These are phyloP conservation scores for Drosophila lacertosa DNA, from an alignment of 1,140 invertebrate species.

Conservation along the genomic window DNA sequence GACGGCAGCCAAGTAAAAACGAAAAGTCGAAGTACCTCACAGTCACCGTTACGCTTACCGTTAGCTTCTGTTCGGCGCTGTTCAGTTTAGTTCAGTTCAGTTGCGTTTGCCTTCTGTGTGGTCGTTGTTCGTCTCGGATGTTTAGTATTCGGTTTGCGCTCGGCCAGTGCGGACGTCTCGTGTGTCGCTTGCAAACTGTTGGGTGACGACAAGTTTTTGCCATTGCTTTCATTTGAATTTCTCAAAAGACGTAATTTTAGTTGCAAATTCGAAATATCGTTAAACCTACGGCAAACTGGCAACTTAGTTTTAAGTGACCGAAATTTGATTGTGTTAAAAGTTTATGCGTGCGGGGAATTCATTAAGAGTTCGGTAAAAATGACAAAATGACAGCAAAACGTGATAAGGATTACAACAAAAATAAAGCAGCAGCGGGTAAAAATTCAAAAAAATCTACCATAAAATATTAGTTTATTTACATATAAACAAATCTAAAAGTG, in stretches of 20 bases:
- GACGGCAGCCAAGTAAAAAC: conserved; percentile 47
- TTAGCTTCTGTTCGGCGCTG: conserved; percentile 27
- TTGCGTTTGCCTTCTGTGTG: conserved; percentile 15
- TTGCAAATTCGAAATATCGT: no score
- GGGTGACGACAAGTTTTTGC: conserved; percentile 9
- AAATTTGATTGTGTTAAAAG: conserved; percentile 19
- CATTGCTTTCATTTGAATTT: conserved; percentile 1
- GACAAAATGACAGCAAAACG: conserved; percentile 84
- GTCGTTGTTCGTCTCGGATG: conserved; percentile 40
- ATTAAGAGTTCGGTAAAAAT: conserved; percentile 75
- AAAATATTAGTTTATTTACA: not conserved
- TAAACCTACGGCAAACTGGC: conserved; percentile 14
- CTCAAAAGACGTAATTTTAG: conserved; percentile 57
- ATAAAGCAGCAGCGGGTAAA: conserved; percentile 80
- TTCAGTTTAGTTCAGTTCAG: conserved; percentile 10
- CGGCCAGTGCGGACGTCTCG: conserved; percentile 55
- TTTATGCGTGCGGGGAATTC: conserved; percentile 56
- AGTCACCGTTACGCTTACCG: conserved; percentile 53
- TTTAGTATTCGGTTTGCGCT: conserved; percentile 63
- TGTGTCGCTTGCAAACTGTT: not conserved
- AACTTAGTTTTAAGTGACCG: not conserved
- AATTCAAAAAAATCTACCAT: conserved; percentile 14
- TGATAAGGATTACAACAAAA: conserved; percentile 84
- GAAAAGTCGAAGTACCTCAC: conserved; percentile 65
- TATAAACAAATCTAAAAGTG: not conserved